These are phyloP conservation scores for Acrocyrtus sp. DNA, from an alignment of 2,888 invertebrate species.

Conservation along the genomic window DNA sequence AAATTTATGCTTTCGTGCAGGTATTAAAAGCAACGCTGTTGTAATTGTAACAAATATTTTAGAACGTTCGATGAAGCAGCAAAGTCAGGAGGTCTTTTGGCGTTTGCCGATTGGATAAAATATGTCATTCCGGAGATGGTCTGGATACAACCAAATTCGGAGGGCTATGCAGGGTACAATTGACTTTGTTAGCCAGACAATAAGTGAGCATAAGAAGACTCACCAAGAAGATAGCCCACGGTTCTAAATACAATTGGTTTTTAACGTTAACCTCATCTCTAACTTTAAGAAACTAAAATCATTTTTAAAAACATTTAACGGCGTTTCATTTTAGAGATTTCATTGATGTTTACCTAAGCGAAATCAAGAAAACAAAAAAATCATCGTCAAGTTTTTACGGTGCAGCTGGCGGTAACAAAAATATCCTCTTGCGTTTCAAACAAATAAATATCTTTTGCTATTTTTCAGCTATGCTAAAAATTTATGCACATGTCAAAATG, in stretches of 20 bases:
- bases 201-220: constrained; percentile 27
- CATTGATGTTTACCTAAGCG: constrained; percentile 38
- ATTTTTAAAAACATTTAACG: not conserved
- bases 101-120: constrained; percentile 15
- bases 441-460: too few relatives aligned
- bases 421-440: too few relatives aligned
- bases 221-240: constrained; percentile 34
- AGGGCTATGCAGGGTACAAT: constrained; percentile 3
- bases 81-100: constrained; percentile 7
- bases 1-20: too few relatives aligned
- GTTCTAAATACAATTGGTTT: not conserved
- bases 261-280: too few relatives aligned
- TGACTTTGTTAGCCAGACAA: constrained; percentile 1
- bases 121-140: constrained; percentile 38
- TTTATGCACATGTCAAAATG: too few relatives aligned
- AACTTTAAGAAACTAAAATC: too few relatives aligned
- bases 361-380: constrained; percentile 33
- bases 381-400: constrained; percentile 36
- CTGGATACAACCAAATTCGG: constrained; percentile 37
- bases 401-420: constrained; percentile 10
- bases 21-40: too few relatives aligned
- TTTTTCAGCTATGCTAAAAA: too few relatives aligned
- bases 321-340: constrained; percentile 36
- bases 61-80: constrained; percentile 33
- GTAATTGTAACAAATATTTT: too few relatives aligned